Percentiles rank a stretch among this genome's conserved stretches.
phyloP scores from a whole-genome alignment of 2,888 invertebrate species.

The Eupithecia subfuscata region DNA sequence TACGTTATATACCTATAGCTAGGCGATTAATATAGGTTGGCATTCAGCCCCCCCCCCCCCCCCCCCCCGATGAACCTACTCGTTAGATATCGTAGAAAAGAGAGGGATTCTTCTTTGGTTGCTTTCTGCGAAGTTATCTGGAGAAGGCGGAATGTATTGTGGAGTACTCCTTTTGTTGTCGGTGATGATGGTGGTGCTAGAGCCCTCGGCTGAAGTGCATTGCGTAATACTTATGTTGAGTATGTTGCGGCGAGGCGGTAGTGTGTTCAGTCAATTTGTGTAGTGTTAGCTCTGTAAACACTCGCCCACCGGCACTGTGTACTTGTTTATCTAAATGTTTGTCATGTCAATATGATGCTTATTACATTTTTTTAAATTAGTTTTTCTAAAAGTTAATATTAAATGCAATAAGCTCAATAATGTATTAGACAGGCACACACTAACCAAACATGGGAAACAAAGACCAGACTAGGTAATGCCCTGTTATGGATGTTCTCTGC shows the following conservation, averaged over 20 bases:
- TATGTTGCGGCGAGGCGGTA: neutral
- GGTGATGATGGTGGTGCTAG: neutral
- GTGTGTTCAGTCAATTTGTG: neutral
- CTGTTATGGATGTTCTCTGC: neutral
- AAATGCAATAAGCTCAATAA: too few species aligned
- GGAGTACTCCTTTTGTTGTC: neutral
- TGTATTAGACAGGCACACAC: neutral
- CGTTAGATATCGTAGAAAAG: neutral
- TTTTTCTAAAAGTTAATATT: too few species aligned
- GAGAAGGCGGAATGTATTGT: neutral
- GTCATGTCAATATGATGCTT: neutral
- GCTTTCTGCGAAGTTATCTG: neutral
- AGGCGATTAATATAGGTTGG: neutral
- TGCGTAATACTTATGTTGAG: neutral
- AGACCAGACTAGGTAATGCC: neutral
- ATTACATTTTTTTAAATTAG: too few species aligned
- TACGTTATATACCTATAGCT: neutral
- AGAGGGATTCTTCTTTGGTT: neutral
- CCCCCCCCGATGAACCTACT: neutral
- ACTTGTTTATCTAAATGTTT: neutral
- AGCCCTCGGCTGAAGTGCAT: neutral
- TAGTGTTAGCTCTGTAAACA: neutral
- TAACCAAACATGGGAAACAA: neutral
- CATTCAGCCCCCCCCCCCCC: too few species aligned
- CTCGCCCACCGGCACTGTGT: neutral